Evolutionary conservation across 1,140 invertebrate species (phyloP), one percentile per base, ranked within the genome.

Genomic region (Dysdera silvatica): DNA sequence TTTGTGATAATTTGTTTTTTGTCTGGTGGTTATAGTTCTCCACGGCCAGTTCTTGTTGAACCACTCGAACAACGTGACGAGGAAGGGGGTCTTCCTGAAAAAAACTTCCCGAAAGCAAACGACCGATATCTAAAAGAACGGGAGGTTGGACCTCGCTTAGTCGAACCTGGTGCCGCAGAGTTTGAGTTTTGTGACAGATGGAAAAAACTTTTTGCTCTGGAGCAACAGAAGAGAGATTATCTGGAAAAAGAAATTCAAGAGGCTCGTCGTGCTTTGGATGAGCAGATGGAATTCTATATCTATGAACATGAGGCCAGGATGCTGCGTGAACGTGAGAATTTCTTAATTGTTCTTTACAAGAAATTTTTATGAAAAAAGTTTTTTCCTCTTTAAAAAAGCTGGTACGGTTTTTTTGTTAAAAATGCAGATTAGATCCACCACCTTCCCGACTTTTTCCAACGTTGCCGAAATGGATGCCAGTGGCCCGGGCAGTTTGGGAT

Each of bases 141-240:
- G 68, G 86, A 89, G 70, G 71, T 84, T 68, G 92, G 92, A 1
- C 95, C 96, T 14, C 81, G 94, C 41, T 94, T 99, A 76, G 91
- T 93, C 5, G 83, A 87, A 49, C 76, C 83, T 4, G 88, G 86
- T 47, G 89, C 87, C 49, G 97, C 98, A 79, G 95, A 99, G 74
- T 89, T 88, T 73, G 91, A 97, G 72, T 97, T 96, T 79, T 95
- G 92, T 18, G 87, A 87, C 32, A 85, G 91, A 48, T 98, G 95
- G 93, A 98, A 98, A 76, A 89, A 95, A 69, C 77, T 99, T 33
- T 87, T 93, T 75, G 89, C 96, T 72, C 77, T 95, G 4, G 94
- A 91, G 72, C 88, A 91, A 69, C 88, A 94, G 70, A 94, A 94
- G 67, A 85, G 92, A 72, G 85, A 92, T 61, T 86, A 90, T 16